These are phyloP conservation scores for Xanthorhoe designata DNA, from an alignment of 2,888 invertebrate species.

Conservation along the genomic window DNA sequence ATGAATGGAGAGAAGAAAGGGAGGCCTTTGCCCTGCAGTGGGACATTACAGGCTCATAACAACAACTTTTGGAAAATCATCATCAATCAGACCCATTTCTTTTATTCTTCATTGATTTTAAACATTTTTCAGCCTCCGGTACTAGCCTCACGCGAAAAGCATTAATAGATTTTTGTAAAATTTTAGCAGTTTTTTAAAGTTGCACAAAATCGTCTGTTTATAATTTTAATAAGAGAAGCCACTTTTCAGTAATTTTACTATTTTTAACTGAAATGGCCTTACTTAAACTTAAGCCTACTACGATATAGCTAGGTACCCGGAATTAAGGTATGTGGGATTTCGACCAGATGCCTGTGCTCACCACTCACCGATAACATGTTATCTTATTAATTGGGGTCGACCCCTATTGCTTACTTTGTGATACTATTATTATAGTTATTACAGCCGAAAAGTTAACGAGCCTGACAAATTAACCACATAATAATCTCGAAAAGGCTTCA, in stretches of 20 bases:
- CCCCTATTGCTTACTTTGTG: conserved; percentile 42
- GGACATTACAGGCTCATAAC: too few species aligned
- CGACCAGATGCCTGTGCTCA: neutral
- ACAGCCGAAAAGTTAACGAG: conserved; percentile 36
- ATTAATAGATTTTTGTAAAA: too few species aligned
- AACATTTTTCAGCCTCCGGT: too few species aligned
- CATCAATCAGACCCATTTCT: too few species aligned
- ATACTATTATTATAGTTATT: conserved; percentile 37
- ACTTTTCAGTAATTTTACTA: neutral
- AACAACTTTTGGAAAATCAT: too few species aligned
- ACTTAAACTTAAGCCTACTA: neutral
- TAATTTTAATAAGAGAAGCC: neutral
- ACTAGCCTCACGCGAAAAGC: too few species aligned
- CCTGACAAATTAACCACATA: conserved; percentile 31
- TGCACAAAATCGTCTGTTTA: too few species aligned
- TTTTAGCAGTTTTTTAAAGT: too few species aligned
- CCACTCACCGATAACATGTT: conserved; percentile 17
- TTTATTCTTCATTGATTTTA: too few species aligned
- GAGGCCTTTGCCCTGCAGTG: too few species aligned
- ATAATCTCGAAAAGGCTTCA: conserved; percentile 23
- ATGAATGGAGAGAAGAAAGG: too few species aligned
- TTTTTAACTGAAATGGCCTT: neutral
- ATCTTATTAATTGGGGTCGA: conserved; percentile 39
- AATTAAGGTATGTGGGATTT: neutral
- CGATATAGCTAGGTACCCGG: neutral